phyloP scores from a whole-genome alignment of 2,113 vertebrate species.

The Plectropomus leopardus region DNA sequence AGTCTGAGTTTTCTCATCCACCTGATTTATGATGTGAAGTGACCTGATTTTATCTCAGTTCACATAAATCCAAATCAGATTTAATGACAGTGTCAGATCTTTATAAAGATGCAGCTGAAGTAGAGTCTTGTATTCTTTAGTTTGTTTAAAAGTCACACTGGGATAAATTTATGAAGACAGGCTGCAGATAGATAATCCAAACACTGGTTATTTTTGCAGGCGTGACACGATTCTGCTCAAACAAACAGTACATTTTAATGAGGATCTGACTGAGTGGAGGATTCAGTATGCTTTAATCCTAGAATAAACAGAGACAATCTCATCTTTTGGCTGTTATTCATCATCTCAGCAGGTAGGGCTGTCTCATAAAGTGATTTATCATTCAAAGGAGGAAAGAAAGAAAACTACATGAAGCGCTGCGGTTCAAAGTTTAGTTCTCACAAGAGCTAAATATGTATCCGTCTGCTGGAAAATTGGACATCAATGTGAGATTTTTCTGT shows the following conservation, averaged over 20 bases:
- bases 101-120: background rate
- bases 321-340: background rate
- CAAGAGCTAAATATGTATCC: background rate
- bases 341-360: background rate
- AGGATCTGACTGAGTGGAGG: background rate
- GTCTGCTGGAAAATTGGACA: too few relatives aligned
- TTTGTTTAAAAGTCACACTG: conserved; percentile 2
- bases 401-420: background rate
- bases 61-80: background rate
- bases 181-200: background rate
- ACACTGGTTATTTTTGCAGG: background rate
- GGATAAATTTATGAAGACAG: background rate
- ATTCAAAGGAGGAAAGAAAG: background rate
- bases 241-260: background rate
- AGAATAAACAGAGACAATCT: background rate
- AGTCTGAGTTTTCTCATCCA: background rate
- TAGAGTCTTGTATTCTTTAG: background rate
- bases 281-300: background rate
- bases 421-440: background rate
- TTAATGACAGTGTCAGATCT: background rate
- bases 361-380: background rate
- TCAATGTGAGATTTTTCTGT: background rate
- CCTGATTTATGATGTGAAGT: background rate
- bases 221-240: background rate
- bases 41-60: background rate